Evolutionary conservation across 2,113 vertebrate genomes (phyloP).

Genomic region (Albula glossodonta): DNA sequence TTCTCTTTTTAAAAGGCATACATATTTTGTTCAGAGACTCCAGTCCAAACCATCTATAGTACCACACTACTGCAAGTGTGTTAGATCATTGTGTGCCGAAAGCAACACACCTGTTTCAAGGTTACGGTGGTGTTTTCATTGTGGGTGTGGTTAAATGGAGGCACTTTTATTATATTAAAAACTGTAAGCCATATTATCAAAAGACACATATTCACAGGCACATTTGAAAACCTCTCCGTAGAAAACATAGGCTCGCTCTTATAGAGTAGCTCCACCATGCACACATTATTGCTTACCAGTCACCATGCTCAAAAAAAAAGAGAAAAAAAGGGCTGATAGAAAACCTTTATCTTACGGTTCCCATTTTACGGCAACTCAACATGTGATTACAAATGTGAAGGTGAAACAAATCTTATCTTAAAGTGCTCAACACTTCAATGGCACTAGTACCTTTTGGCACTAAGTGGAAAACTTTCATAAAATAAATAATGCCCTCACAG

Average conservation of each 20-base stretch:
- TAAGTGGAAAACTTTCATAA: neutral
- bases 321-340: neutral
- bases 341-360: neutral
- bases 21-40: too few species aligned
- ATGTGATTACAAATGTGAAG: conserved; percentile 40
- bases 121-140: neutral
- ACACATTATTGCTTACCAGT: neutral
- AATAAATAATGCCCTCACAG: neutral
- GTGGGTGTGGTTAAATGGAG: too few species aligned
- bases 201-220: too few species aligned
- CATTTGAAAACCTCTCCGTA: too few species aligned
- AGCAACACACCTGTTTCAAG: neutral
- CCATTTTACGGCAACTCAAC: neutral
- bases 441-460: neutral
- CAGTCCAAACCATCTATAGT: too few species aligned
- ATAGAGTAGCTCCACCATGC: neutral
- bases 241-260: too few species aligned
- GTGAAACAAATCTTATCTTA: conserved; percentile 42
- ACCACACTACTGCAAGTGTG: too few species aligned
- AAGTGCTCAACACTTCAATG: neutral
- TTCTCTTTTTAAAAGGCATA: too few species aligned
- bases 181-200: too few species aligned
- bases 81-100: too few species aligned
- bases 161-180: too few species aligned
- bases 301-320: neutral